These are phyloP conservation scores for Aphyosemion australe DNA, from an alignment of 2,113 vertebrate species.

Conservation along the genomic window DNA sequence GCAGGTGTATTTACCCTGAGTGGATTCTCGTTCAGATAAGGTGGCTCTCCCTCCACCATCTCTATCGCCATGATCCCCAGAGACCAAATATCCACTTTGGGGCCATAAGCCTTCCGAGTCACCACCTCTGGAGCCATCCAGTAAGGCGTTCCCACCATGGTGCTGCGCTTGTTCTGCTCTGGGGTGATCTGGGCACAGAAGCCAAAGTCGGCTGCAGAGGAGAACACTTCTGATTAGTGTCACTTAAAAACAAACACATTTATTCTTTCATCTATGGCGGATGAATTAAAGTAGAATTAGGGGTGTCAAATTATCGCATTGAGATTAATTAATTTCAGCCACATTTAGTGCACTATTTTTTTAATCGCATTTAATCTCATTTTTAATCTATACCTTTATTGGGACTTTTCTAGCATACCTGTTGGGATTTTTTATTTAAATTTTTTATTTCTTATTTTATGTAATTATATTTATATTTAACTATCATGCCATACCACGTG, in stretches of 20 bases:
- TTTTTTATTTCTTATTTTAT: no score
- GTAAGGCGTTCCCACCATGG: constrained; percentile 98
- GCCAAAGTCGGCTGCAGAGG: constrained; percentile 92
- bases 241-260: neutral
- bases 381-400: no score
- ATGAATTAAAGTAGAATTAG: no score
- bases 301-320: no score
- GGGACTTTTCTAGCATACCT: no score
- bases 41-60: constrained; percentile 99
- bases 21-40: constrained; percentile 98
- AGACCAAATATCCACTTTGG: constrained; percentile 99
- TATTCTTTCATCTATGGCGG: no score
- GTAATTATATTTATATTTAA: no score
- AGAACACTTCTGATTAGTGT: neutral
- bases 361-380: no score
- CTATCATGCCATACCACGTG: no score
- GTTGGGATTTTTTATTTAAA: no score
- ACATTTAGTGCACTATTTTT: no score
- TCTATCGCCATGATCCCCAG: constrained; percentile 99
- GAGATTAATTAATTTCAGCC: no score
- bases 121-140: constrained; percentile 99
- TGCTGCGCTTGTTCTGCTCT: constrained; percentile 98
- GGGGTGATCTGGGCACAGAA: constrained; percentile 99
- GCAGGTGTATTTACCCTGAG: constrained; percentile 85
- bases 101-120: constrained; percentile 95